Evolutionary conservation across 2,797 vertebrate genomes (phyloP).

Genomic region (Brachyalestes nurse): DNA sequence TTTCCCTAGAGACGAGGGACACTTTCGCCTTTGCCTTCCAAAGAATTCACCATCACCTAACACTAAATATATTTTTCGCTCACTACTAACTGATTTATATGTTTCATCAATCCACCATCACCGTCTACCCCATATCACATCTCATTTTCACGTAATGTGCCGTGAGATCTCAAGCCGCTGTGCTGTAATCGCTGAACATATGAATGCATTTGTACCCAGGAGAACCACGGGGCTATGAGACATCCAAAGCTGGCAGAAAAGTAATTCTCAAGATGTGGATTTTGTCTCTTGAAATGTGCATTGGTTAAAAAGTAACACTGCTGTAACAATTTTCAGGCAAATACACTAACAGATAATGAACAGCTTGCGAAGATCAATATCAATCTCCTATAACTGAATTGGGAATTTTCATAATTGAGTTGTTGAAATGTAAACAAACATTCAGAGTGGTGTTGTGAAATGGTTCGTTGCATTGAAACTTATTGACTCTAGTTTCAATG

Average conservation of each 20-base stretch:
- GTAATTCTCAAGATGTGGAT: background rate
- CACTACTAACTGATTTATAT: background rate
- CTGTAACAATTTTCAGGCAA: background rate
- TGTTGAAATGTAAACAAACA: background rate
- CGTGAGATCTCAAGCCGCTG: background rate
- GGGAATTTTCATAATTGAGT: too few relatives aligned
- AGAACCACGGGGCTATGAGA: background rate
- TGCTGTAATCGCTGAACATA: background rate
- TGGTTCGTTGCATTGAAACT: background rate
- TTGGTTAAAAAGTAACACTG: background rate
- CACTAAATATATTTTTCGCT: background rate
- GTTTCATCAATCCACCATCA: slow-evolving; percentile 7
- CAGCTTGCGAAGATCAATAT: background rate
- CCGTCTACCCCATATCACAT: background rate
- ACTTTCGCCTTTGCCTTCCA: slow-evolving; percentile 16
- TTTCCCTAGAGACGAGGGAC: slow-evolving; percentile 28
- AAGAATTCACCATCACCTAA: slow-evolving; percentile 13
- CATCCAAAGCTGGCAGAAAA: background rate
- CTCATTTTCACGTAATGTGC: background rate
- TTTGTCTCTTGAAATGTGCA: background rate
- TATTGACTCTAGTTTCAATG: too few relatives aligned
- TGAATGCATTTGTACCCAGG: background rate
- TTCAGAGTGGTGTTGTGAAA: background rate
- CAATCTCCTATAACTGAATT: background rate
- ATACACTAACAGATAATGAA: background rate